These are phyloP conservation scores for Arrhamphus sclerolepis DNA, from an alignment of 2,797 vertebrate species.

Conservation along the genomic window DNA sequence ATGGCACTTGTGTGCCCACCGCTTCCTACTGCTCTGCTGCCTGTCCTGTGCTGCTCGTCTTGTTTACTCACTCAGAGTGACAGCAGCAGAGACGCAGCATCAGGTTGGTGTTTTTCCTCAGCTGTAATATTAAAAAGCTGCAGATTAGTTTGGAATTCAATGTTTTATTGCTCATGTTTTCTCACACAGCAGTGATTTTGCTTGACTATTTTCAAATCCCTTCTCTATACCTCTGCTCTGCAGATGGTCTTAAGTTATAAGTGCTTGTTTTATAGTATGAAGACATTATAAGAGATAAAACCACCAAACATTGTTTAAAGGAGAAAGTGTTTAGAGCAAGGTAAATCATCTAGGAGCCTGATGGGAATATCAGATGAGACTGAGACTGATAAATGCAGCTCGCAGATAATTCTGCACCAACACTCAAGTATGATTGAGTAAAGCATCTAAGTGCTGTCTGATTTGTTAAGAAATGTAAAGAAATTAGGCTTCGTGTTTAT, in stretches of 20 bases:
- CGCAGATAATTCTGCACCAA: too few relatives aligned
- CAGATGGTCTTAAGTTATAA: not conserved
- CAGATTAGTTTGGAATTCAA: not conserved
- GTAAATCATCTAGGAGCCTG: too few relatives aligned
- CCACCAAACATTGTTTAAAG: too few relatives aligned
- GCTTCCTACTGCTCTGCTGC: constrained; percentile 67
- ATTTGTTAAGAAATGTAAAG: too few relatives aligned
- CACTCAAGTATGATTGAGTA: too few relatives aligned
- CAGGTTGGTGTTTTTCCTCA: constrained; percentile 71
- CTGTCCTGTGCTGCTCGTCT: constrained; percentile 40
- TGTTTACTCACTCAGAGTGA: constrained; percentile 44
- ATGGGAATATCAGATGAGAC: too few relatives aligned
- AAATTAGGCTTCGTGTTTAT: not conserved
- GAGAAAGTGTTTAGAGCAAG: too few relatives aligned
- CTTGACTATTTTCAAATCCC: not conserved
- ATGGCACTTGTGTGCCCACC: constrained; percentile 76
- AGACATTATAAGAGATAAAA: not conserved
- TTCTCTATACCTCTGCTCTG: not conserved
- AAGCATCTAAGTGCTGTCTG: not conserved
- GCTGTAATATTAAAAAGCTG: not conserved
- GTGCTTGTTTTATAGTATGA: not conserved
- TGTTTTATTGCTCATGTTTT: too few relatives aligned
- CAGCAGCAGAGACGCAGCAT: constrained; percentile 50
- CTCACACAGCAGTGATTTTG: not conserved
- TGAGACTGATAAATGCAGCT: too few relatives aligned